Conservation (phyloP, 2,113 vertebrate species). For the Meriones unguiculatus region DNA sequence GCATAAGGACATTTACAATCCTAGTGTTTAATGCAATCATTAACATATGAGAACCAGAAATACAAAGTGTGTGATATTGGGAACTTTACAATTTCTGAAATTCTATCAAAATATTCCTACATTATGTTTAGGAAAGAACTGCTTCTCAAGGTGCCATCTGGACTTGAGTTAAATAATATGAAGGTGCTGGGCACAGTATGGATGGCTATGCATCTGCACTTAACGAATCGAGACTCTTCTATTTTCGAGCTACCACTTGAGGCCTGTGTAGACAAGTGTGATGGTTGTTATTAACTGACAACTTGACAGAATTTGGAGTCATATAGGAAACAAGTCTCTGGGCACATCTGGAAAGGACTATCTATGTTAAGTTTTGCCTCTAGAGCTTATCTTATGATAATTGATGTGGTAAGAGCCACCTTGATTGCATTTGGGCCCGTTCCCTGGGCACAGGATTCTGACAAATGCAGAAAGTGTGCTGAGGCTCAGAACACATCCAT, state of each 20-base stretch:
- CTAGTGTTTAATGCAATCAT: neutral
- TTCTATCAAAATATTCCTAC: neutral
- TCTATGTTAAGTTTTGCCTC: neutral
- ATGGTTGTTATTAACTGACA: neutral
- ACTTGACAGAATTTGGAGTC: no score
- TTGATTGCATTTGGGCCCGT: neutral
- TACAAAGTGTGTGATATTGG: neutral
- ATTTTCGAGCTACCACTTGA: constrained; percentile 19
- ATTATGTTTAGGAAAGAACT: neutral
- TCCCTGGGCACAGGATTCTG: neutral
- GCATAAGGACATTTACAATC: neutral
- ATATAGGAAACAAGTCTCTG: neutral
- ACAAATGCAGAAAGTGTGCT: neutral
- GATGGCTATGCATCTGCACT: neutral
- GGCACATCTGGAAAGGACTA: neutral
- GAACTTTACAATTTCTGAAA: constrained; percentile 14
- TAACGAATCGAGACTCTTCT: constrained; percentile 3
- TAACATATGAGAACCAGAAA: neutral
- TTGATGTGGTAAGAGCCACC: no score
- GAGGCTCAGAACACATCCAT: neutral
- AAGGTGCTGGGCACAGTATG: neutral
- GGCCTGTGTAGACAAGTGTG: neutral
- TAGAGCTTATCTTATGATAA: neutral
- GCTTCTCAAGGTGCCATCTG: neutral
- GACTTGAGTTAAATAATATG: constrained; percentile 31